phyloP scores from a whole-genome alignment of 2,888 invertebrate species.

The Bibio marci region DNA sequence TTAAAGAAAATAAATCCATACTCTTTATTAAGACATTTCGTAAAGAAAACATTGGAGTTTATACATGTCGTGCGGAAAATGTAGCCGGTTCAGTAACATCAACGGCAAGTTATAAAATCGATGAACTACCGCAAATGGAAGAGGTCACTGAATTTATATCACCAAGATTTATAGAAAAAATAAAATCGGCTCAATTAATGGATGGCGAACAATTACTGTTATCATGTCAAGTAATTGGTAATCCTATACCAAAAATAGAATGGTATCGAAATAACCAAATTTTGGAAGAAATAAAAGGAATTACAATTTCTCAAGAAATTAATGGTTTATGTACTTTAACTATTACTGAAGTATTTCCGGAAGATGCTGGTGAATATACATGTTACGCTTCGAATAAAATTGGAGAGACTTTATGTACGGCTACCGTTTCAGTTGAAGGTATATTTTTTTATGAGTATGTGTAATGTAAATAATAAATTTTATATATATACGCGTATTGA shows the following conservation, averaged over 20 bases:
- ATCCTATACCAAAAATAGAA: constrained; percentile 60
- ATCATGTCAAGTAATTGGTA: constrained; percentile 53
- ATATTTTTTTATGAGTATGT: constrained; percentile 15
- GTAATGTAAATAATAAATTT: too few species aligned
- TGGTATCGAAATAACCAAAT: constrained; percentile 63
- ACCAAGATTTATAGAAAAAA: constrained; percentile 58
- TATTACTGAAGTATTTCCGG: constrained; percentile 76
- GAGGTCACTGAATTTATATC: constrained; percentile 43
- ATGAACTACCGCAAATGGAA: constrained; percentile 34
- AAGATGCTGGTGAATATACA: constrained; percentile 75
- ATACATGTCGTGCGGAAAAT: constrained; percentile 81
- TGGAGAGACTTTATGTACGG: constrained; percentile 64
- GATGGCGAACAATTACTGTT: constrained; percentile 74
- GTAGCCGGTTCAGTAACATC: constrained; percentile 78
- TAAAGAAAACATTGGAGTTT: constrained; percentile 51
- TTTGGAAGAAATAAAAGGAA: constrained; percentile 60
- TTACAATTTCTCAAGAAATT: constrained; percentile 52
- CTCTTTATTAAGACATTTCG: constrained; percentile 56
- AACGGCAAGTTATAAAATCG: constrained; percentile 51
- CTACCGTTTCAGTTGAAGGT: constrained; percentile 71
- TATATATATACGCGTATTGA: neutral
- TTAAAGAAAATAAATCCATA: constrained; percentile 58
- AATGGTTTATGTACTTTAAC: constrained; percentile 66
- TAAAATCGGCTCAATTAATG: constrained; percentile 63
- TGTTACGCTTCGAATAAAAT: constrained; percentile 68